Base-by-base conservation (phyloP, 1,140 invertebrate genomes). In the Drosophila pseudoobscura region DNA sequence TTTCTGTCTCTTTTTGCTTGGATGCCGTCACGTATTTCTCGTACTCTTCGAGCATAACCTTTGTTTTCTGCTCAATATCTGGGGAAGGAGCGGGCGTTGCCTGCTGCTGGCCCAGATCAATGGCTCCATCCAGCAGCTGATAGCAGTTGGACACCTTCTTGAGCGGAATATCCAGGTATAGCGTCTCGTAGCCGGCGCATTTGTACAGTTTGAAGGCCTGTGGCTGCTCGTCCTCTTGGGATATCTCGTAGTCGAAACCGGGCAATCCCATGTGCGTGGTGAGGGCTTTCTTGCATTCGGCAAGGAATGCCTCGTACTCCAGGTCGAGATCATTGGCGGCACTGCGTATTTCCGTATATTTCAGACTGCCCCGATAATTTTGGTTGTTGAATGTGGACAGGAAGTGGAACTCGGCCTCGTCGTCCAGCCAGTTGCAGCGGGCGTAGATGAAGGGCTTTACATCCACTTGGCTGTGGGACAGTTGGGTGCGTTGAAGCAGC, bases 401-500 rank as follows among this genome's bases (percentile, higher is more conserved):
- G 0, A 88, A 41, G 11, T 88, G 57, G 3, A 88, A 53, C 31
- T 88, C 78, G 2, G 29, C 65, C 1, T 60, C 65, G 56, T 83
- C 62, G 0, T 88, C 75, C 17, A 70, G 44, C 83, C 83, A 88
- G 8, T 72, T 58, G 57, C 52, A 76, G 0, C 66, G 68, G 3
- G 52, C 31, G 31, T 88, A 88, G 1, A 88, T 88, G 29, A 89
- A 79, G 11, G 70, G 83, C n/a, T 88, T 88, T 0, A 61, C 41
- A 58, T 88, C 83, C 15, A 22, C 6, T 50, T 88, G 74, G 35
- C 75, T 87, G 26, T 82, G 78, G 6, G 61, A 68, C 0, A 71
- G 56, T 20, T 80, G 73, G 1, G 44, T 57, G 6, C 82, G 78
- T 7, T 87, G 83, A 3, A 87, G 20, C 6, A 87, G 22, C 43